Base-by-base conservation (phyloP, 1,140 invertebrate species). In the Nautilus pompilius region DNA sequence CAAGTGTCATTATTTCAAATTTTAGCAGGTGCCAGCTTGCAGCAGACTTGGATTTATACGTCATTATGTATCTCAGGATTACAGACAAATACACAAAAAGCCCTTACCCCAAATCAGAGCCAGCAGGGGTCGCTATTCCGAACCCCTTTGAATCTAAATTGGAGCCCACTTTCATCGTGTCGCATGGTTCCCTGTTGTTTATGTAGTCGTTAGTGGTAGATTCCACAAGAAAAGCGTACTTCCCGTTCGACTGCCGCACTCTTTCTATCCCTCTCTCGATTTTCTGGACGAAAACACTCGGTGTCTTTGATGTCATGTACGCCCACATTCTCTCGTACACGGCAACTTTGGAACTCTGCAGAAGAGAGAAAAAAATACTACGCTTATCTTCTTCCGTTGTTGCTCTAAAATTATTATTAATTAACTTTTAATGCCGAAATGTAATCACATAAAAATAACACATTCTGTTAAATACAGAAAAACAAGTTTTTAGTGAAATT, bases 241-340 rank as follows among this genome's bases (percentile, higher is more conserved):
- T 96, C 54, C 88, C 94, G 84, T 76, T 80, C 0, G 74, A 76
- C 5, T 72, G 66, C 41, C 73, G 63, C 5, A 82, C 79, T 24
- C 72, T 55, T 17, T 65, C 60, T 24, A 82, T 72, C 8, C 80
- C 80, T 24, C 80, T 79, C 13, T 75, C 61, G 13, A 69, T 69
- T 4, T 49, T 65, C 8, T 75, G 61, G 0, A 76, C 78, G 58
- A 80, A 80, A 6, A 79, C 80, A 4, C 55, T 56, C 2, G 76
- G 77, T 13, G 75, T 71, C n/a, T 77, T 72, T 5, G 75, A 71
- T 2, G 62, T 68, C 95, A 97, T 97, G 73, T 92, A 96, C 71
- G 95, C 90, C 93, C 93, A 97, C 95, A 98, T 98, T 78, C 92
- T 90, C 75, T 89, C 90, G 82, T 97, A 96, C 3, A 95, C 87